Evolutionary conservation across 2,797 vertebrate genomes (phyloP).

Genomic region (Melanotaenia parkinsoni): DNA sequence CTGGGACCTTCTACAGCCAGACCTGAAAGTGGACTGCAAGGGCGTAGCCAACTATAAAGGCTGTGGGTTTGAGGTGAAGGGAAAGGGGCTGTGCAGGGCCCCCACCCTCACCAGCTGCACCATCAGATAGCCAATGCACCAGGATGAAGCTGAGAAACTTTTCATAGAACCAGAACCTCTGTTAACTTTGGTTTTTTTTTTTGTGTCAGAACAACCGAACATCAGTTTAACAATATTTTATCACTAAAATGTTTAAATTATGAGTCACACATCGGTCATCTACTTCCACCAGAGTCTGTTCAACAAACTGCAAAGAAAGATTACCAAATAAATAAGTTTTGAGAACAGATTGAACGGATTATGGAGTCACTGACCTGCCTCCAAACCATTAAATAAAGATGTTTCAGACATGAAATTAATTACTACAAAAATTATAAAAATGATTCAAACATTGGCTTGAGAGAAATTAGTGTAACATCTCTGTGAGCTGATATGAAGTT

Average conservation of each 20-base stretch:
- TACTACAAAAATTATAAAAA: too few relatives aligned
- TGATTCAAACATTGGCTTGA: too few relatives aligned
- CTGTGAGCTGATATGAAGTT: not conserved
- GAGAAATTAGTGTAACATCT: not conserved
- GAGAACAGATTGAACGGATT: too few relatives aligned
- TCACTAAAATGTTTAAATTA: not conserved
- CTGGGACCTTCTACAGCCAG: constrained; percentile 91
- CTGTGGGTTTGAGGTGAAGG: constrained; percentile 90
- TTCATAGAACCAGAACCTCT: too few relatives aligned
- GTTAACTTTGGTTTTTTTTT: too few relatives aligned
- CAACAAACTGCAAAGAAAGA: not conserved
- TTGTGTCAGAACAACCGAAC: too few relatives aligned
- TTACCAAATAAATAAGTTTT: not conserved
- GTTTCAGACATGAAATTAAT: too few relatives aligned
- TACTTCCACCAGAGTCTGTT: not conserved
- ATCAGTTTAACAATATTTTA: not conserved
- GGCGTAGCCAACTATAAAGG: constrained; percentile 93
- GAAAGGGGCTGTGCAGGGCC: constrained; percentile 90
- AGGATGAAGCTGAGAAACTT: too few relatives aligned
- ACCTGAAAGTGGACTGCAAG: constrained; percentile 86
- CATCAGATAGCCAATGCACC: constrained; percentile 82
- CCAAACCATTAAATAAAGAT: too few relatives aligned
- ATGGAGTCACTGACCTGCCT: too few relatives aligned
- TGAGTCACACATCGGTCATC: not conserved
- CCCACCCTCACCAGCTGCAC: constrained; percentile 86